Evolutionary conservation across 2,888 invertebrate species (phyloP).

Genomic region (Ectemnius cavifrons): DNA sequence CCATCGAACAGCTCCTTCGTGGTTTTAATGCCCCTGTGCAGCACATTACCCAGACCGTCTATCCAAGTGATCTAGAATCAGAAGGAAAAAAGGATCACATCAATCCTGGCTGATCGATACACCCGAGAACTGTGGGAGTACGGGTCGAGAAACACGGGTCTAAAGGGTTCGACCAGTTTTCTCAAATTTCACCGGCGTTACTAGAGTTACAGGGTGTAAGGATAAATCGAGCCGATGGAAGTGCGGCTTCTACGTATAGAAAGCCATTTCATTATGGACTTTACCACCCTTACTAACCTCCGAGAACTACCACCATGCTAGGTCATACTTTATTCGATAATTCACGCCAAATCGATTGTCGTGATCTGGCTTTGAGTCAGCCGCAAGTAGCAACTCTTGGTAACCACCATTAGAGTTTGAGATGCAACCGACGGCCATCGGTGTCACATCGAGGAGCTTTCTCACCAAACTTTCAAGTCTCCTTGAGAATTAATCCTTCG

Average conservation of each 20-base stretch:
- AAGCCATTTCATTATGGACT: conserved; percentile 47
- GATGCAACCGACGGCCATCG: conserved; percentile 8
- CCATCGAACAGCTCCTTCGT: conserved; percentile 88
- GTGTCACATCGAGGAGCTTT: conserved; percentile 21
- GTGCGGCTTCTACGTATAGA: conserved; percentile 15
- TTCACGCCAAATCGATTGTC: conserved; percentile 34
- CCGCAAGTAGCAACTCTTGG: conserved; percentile 23
- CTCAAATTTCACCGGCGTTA: conserved; percentile 17
- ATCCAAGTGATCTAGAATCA: conserved; percentile 91
- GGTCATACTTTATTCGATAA: conserved; percentile 48
- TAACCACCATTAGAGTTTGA: conserved; percentile 8
- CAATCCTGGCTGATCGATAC: background rate
- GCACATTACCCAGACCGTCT: conserved; percentile 91
- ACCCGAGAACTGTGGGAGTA: conserved; percentile 10
- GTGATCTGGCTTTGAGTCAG: conserved; percentile 17
- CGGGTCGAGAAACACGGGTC: conserved; percentile 23
- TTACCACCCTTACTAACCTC: background rate
- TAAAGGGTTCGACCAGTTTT: conserved; percentile 15
- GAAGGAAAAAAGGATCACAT: conserved; percentile 25
- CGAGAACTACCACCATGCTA: no score
- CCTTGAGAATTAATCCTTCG: conserved; percentile 45
- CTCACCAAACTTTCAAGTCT: conserved; percentile 51
- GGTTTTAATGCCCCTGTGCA: conserved; percentile 89
- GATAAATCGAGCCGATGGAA: conserved; percentile 5
- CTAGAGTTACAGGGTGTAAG: conserved; percentile 15